phyloP scores from a whole-genome alignment of 2,113 vertebrate genomes.

The Anoplopoma fimbria region DNA sequence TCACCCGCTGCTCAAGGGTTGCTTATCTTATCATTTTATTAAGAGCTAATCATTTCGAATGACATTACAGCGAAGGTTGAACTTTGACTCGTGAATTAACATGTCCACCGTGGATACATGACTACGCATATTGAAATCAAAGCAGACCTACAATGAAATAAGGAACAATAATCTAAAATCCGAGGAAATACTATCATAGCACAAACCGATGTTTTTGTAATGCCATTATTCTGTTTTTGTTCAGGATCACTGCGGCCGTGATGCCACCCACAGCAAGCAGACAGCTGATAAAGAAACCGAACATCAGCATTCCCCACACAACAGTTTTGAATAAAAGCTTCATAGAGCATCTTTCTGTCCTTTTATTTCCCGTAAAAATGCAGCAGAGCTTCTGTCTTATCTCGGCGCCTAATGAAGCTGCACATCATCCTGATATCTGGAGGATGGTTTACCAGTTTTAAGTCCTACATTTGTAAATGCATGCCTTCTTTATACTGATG shows the following conservation, averaged over 20 bases:
- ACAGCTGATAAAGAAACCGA: constrained; percentile 38
- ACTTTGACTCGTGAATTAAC: constrained; percentile 37
- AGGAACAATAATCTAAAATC: background rate
- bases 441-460: constrained; percentile 42
- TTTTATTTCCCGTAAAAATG: constrained; percentile 43
- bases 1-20: constrained; percentile 21
- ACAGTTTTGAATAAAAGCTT: constrained; percentile 44
- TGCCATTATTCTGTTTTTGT: background rate
- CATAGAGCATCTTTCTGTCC: constrained; percentile 15
- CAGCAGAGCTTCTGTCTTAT: constrained; percentile 30
- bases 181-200: background rate
- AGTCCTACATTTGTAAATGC: constrained; percentile 14
- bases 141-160: background rate
- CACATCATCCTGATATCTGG: constrained; percentile 44
- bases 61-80: constrained; percentile 15
- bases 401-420: constrained; percentile 53
- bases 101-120: constrained; percentile 23
- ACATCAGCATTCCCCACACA: constrained; percentile 44
- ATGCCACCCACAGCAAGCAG: constrained; percentile 31
- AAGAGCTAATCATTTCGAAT: constrained; percentile 25
- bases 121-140: background rate
- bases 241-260: constrained; percentile 3
- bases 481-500: constrained; percentile 15
- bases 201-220: background rate
- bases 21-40: constrained; percentile 30